Base-by-base conservation (phyloP, 2,113 vertebrate genomes). In the Oreochromis spilurus region DNA sequence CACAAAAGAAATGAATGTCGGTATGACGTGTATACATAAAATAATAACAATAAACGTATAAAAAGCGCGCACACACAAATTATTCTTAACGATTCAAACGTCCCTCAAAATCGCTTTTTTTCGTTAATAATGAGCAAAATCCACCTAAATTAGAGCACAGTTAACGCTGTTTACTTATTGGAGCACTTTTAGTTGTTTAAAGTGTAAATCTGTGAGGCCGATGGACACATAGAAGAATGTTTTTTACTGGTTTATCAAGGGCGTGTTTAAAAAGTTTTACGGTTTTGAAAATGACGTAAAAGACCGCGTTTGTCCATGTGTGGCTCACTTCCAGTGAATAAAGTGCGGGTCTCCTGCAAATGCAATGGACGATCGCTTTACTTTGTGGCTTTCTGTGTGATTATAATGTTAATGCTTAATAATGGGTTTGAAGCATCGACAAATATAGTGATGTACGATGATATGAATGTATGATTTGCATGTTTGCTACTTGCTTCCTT, bases 361-460 rank as follows among this genome's bases (percentile, higher is more conserved):
- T 12, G 9, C 26, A 50, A 29, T 9, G n/a, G 38, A 11, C 5
- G 13, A 2, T 45, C 9, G 26, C 24, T 5, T 29, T 75, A 16
- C 6, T 29, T 31, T 52, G 16, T 52, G 45, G 26, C 26, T 77
- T 77, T 77, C 10, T 34, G 16, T n/a, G 26, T 52, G 17, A 31
- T 19, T 52, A n/a, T n/a, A 29, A 31, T 29, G 43, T 31, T 12
- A 11, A 50, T 4, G 16, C 9, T 52, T n/a, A n/a, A n/a, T n/a
- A n/a, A n/a, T 45, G 21, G 24, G 40, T 7, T 24, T 72, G 13
- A 17, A 72, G 40, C 24, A 17, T 45, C 5, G 14, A 17, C 38
- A 43, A 16, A 12, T 70, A 24, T 40, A 38, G n/a, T n/a, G 60
- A 38, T 65, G 60, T 38, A 13, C 34, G 0, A n/a, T 0, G 0